Evolutionary conservation across 2,113 vertebrate species (phyloP).

Genomic region (Nothocercus julius): DNA sequence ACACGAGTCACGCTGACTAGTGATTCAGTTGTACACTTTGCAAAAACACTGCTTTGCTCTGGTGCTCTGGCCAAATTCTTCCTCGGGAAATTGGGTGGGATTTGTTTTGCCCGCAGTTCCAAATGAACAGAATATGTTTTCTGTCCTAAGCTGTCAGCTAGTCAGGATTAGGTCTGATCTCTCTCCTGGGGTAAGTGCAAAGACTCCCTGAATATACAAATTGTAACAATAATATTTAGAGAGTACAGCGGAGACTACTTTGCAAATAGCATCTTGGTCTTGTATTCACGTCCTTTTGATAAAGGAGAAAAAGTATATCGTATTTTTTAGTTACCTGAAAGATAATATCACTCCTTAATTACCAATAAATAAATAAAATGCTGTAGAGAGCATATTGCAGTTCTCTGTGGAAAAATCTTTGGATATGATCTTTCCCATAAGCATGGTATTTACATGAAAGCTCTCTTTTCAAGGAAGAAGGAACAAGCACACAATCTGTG

Average conservation of each 20-base stretch:
- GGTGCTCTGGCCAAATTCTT: slow-evolving; percentile 24
- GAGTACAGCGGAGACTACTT: not conserved
- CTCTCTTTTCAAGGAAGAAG: not conserved
- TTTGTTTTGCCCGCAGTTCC: not conserved
- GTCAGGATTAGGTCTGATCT: not conserved
- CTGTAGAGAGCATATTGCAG: not conserved
- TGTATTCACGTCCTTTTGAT: not conserved
- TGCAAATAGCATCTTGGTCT: not conserved
- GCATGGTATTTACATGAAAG: not conserved
- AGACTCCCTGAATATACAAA: not conserved
- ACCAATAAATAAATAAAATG: not conserved
- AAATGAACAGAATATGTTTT: not conserved
- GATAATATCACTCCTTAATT: not conserved
- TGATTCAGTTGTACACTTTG: not conserved
- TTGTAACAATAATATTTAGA: not conserved
- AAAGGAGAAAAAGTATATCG: not conserved
- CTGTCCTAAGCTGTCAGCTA: not conserved
- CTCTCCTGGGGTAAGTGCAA: not conserved
- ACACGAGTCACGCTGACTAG: not conserved
- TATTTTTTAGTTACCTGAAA: not conserved
- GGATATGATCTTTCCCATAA: not conserved
- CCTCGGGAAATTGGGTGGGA: not conserved
- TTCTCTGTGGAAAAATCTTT: fast-evolving
- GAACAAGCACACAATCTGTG: not conserved
- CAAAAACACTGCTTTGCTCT: not conserved